Percentiles rank a stretch among this genome's conserved stretches.
These are phyloP conservation scores for Lottia scabra DNA, from an alignment of 2,888 invertebrate genomes.

Conservation along the genomic window DNA sequence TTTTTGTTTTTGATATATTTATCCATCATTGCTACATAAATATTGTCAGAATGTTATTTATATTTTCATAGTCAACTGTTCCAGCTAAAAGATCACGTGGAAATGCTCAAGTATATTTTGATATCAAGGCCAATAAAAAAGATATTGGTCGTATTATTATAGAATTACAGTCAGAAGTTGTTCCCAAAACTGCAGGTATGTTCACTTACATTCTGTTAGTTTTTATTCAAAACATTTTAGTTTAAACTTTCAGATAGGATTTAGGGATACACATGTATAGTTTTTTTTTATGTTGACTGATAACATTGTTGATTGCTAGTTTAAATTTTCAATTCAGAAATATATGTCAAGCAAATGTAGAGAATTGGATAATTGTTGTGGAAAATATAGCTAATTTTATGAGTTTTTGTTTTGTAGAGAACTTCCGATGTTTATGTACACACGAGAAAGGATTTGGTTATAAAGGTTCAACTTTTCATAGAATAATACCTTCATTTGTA, in stretches of 20 bases:
- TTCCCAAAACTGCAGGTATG: conserved; percentile 86
- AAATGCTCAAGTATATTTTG: conserved; percentile 90
- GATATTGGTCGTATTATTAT: conserved; percentile 91
- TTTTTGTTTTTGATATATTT: too few species aligned
- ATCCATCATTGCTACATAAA: too few species aligned
- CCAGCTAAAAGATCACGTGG: conserved; percentile 63
- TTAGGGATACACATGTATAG: too few species aligned
- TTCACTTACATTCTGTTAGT: neutral
- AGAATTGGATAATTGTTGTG: too few species aligned
- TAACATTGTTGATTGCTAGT: too few species aligned
- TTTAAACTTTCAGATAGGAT: too few species aligned
- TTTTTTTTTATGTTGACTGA: too few species aligned
- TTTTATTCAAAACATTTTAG: too few species aligned
- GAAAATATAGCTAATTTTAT: too few species aligned
- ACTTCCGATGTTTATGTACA: conserved; percentile 92
- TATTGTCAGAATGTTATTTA: too few species aligned
- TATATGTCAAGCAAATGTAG: too few species aligned
- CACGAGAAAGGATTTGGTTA: conserved; percentile 97
- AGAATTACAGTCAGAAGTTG: conserved; percentile 90
- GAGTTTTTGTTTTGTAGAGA: conserved; percentile 71
- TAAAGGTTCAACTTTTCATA: conserved; percentile 89
- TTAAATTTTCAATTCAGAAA: too few species aligned
- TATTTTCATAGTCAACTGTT: neutral
- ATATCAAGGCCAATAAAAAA: conserved; percentile 90
- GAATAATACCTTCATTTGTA: conserved; percentile 99